Base-by-base conservation (phyloP, 2,888 invertebrate species). In the Norana najaformis region DNA sequence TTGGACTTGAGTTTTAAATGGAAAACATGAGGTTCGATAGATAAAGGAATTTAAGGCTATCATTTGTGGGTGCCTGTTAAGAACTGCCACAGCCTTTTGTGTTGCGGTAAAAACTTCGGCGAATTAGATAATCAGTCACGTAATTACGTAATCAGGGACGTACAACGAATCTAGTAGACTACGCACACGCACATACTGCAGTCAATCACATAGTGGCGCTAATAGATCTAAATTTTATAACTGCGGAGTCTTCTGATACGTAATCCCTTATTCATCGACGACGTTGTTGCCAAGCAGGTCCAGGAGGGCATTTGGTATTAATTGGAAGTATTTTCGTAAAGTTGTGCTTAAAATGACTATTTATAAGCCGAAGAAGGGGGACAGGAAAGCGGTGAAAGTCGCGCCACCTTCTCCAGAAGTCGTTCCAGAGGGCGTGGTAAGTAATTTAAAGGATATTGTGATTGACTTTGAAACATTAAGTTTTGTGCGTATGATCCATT, bases 331-430 rank as follows among this genome's bases (percentile, higher is more conserved):
- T 38, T 34, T 14, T 85, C 23, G 36, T 36, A 13, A 36, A 35
- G 11, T 37, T 85, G 36, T 37, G 36, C 23, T 36, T 85, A 85
- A 85, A 85, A 90, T 90, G 90, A 90, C 90, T 13, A 90, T 90
- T 47, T 90, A 90, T 34, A 90, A 90, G 88, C 90, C 89, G 34
- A 90, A 90, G 85, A 53, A 35, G 18, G 39, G 47, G 30, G 88
- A 89, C 30, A 69, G 88, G 41, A 83, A 89, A 39, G 20, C 39
- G 34, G 38, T 35, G 38, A 88, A 90, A 34, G 69, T 37, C 14
- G 37, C 34, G 35, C 38, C 34, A 35, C 88, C 88, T 37, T 37
- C 88, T 23, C 53, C 69, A 30, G 89, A 89, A 37, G 90, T 88
- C 38, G 82, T 88, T 23, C 53, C 69, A 23, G 88, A 37, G 30